Percentiles rank a stretch among this genome's conserved stretches.
Evolutionary conservation across 2,797 vertebrate species (phyloP).

Genomic region (Coranthus polyacanthus): DNA sequence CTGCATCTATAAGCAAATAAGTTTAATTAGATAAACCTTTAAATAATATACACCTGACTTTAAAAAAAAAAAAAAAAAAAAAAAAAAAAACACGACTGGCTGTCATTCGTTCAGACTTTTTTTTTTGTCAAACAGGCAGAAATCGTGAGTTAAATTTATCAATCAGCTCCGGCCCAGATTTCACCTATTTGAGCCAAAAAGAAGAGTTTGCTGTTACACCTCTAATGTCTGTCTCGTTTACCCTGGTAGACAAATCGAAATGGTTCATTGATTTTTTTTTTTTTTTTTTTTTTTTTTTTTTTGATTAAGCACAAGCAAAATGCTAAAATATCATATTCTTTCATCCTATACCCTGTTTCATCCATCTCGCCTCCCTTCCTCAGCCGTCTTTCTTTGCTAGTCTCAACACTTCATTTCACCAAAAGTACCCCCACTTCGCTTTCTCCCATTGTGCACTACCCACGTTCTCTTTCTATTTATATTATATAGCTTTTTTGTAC

Average conservation of each 20-base stretch:
- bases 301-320: conserved; percentile 62
- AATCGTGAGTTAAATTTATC: conserved; percentile 9
- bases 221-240: conserved; percentile 52
- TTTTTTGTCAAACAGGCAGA: conserved; percentile 5
- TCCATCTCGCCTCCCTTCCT: conserved; percentile 53
- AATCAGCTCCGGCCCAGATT: no score
- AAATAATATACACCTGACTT: conserved; percentile 15
- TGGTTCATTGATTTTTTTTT: conserved; percentile 30
- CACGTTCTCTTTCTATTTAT: conserved; percentile 76
- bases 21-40: conserved; percentile 15
- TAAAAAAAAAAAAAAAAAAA: no score
- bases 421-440: conserved; percentile 55
- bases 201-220: conserved; percentile 4
- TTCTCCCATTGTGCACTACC: conserved; percentile 70
- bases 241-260: conserved; percentile 62
- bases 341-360: conserved; percentile 81
- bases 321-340: conserved; percentile 57
- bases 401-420: conserved; percentile 55
- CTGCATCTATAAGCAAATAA: conserved; percentile 35
- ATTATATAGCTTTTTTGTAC: conserved; percentile 78
- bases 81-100: conserved; percentile 1
- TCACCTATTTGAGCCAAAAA: background rate
- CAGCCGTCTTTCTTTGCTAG: conserved; percentile 43
- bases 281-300: conserved; percentile 25
- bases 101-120: conserved; percentile 13